Conservation (phyloP, 2,888 invertebrate genomes). For the Drosophila leonis region DNA sequence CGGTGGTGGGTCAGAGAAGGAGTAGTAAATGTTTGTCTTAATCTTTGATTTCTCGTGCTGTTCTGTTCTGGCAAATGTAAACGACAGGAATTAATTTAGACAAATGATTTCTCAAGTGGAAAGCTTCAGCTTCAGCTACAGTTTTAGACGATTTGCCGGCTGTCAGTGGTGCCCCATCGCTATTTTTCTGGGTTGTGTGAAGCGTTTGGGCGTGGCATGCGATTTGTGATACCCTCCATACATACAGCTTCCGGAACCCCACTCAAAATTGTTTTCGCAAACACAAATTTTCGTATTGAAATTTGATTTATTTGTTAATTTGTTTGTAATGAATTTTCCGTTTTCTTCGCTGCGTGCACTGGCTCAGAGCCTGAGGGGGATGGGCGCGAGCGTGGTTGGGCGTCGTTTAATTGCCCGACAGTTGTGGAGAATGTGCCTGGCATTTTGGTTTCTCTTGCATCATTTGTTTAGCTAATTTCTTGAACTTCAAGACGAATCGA, state of each 20-base stretch:
- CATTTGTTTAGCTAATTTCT: constrained; percentile 76
- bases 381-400: constrained; percentile 38
- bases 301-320: constrained; percentile 86
- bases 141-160: constrained; percentile 76
- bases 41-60: constrained; percentile 84
- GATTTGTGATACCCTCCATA: constrained; percentile 42
- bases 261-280: constrained; percentile 84
- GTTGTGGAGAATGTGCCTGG: constrained; percentile 55
- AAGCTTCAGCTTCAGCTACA: constrained; percentile 48
- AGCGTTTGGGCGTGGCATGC: constrained; percentile 74
- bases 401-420: constrained; percentile 69
- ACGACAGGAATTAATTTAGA: constrained; percentile 86
- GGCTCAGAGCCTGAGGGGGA: constrained; percentile 22
- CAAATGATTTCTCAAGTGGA: constrained; percentile 85
- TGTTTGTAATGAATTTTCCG: constrained; percentile 85
- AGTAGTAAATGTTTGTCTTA: constrained; percentile 85
- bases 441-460: constrained; percentile 69
- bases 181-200: constrained; percentile 32
- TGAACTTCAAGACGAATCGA: constrained; percentile 50
- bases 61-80: constrained; percentile 83
- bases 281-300: constrained; percentile 84
- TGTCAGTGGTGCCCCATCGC: constrained; percentile 68
- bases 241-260: constrained; percentile 43
- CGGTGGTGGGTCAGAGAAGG: constrained; percentile 46
- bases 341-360: constrained; percentile 68